Evolutionary conservation across 1,140 invertebrate species (phyloP), one percentile per base, ranked within the genome.

Genomic region (Drosophila pseudoobscura): DNA sequence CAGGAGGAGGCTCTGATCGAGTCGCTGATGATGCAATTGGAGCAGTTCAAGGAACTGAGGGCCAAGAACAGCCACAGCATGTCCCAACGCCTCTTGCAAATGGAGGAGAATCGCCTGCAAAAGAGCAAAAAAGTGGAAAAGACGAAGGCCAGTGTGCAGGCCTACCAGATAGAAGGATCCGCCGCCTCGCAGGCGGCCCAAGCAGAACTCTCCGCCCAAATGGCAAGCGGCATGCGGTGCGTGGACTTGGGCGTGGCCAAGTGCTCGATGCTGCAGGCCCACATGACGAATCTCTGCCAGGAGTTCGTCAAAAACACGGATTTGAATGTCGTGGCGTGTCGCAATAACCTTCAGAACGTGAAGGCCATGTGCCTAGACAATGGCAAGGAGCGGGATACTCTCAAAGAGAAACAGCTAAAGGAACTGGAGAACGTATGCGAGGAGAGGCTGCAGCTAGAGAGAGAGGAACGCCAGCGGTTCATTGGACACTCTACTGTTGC

Each of bases 171-270:
- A 2, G 15, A 53, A 11, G 71, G 59, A 1, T 6, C 49, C 11
- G 49, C 59, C 7, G 50, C 59, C 8, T 44, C 59, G 11, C 47
- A 76, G 11, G 52, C 65, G 0, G 75, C 83, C 13, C 54, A 55
- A 7, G 31, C 54, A 2, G 75, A 82, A n/a, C 64, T 87, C 7
- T 55, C 54, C 51, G 50, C 29, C 6, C 83, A 73, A 17, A 46
- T 84, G 49, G 76, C 85, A 6, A 26, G 54, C 3, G 75, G 71
- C 8, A 56, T 68, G n/a, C 46, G 64, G 13, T 75, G 53, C 11
- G 54, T 80, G 2, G 80, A 90, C 65, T 64, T 78, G 8, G 50
- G 71, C 15, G 68, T 80, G 3, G 70, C 71, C 6, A 83, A 89
- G 49, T 78, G 80, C 26, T 80, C 74, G 2, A 73, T 68, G 63